These are phyloP conservation scores for Arctopsyche grandis DNA, from an alignment of 1,140 invertebrate genomes.

Conservation along the genomic window DNA sequence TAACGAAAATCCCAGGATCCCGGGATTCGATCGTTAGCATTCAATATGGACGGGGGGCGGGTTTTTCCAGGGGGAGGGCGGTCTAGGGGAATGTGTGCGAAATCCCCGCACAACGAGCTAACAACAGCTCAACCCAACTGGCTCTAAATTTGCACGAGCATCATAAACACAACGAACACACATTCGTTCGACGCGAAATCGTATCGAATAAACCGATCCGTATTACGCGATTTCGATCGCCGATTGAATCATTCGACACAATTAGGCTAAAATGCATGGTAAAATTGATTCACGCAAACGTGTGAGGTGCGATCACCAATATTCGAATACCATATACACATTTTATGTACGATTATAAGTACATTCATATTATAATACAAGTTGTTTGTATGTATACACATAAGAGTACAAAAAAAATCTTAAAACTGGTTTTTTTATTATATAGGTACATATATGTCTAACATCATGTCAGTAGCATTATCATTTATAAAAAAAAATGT, in stretches of 20 bases:
- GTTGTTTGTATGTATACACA: too few species aligned
- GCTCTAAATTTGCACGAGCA: slow-evolving; percentile 18
- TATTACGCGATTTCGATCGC: not conserved
- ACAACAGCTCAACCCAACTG: slow-evolving; percentile 8
- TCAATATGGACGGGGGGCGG: not conserved
- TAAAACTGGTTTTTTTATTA: too few species aligned
- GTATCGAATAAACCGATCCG: not conserved
- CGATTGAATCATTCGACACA: not conserved
- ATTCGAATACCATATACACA: too few species aligned
- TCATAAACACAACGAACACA: slow-evolving; percentile 18
- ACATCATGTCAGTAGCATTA: too few species aligned
- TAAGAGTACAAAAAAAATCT: too few species aligned
- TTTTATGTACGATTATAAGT: too few species aligned
- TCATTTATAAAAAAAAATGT: too few species aligned
- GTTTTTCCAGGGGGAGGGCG: not conserved
- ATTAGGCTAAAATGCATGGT: not conserved
- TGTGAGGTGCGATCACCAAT: too few species aligned
- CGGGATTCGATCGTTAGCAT: slow-evolving; percentile 37
- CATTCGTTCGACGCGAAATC: not conserved
- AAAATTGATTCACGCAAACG: too few species aligned
- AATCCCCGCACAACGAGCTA: slow-evolving; percentile 22
- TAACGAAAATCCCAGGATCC: slow-evolving; percentile 22
- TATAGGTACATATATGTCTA: too few species aligned
- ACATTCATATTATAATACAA: too few species aligned
- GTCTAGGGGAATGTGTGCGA: not conserved